Percentiles rank a stretch among this genome's conserved stretches.
phyloP scores from a whole-genome alignment of 2,888 invertebrate genomes.

The Anticlea derivata region DNA sequence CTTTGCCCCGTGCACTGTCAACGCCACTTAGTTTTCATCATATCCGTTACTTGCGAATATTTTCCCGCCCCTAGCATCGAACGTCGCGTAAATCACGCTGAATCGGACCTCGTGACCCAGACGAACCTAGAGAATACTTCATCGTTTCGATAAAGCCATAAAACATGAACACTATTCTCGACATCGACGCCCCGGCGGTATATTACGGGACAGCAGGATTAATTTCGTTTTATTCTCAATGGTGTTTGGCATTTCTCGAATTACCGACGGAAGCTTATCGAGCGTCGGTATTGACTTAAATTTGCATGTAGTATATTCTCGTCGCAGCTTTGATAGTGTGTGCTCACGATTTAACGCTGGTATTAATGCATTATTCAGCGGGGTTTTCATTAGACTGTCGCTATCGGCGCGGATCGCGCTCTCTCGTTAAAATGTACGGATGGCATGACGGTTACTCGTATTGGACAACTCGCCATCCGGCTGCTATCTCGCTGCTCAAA shows the following conservation, averaged over 20 bases:
- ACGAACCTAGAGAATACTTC: conserved; percentile 47
- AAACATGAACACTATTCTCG: conserved; percentile 53
- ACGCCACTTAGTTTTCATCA: conserved; percentile 50
- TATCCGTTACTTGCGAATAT: conserved; percentile 50
- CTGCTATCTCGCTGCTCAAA: conserved; percentile 30
- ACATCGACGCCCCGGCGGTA: conserved; percentile 46
- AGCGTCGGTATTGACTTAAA: conserved; percentile 71
- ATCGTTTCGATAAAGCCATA: conserved; percentile 52
- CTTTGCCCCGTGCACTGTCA: conserved; percentile 37
- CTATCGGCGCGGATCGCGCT: conserved; percentile 79
- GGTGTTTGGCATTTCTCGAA: conserved; percentile 59
- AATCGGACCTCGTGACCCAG: conserved; percentile 47
- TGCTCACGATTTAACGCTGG: conserved; percentile 82
- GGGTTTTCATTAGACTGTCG: conserved; percentile 80
- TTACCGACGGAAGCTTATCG: conserved; percentile 71
- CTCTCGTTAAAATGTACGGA: conserved; percentile 82
- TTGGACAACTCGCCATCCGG: conserved; percentile 38
- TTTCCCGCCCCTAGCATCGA: conserved; percentile 38
- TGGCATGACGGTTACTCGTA: conserved; percentile 81
- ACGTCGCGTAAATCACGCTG: conserved; percentile 50
- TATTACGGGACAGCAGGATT: conserved; percentile 49
- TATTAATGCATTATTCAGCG: conserved; percentile 83
- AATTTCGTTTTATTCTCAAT: conserved; percentile 48
- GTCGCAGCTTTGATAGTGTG: conserved; percentile 72
- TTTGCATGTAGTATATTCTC: conserved; percentile 79